Conservation (phyloP, 2,797 vertebrate genomes). For the Rhinogobio ventralis region DNA sequence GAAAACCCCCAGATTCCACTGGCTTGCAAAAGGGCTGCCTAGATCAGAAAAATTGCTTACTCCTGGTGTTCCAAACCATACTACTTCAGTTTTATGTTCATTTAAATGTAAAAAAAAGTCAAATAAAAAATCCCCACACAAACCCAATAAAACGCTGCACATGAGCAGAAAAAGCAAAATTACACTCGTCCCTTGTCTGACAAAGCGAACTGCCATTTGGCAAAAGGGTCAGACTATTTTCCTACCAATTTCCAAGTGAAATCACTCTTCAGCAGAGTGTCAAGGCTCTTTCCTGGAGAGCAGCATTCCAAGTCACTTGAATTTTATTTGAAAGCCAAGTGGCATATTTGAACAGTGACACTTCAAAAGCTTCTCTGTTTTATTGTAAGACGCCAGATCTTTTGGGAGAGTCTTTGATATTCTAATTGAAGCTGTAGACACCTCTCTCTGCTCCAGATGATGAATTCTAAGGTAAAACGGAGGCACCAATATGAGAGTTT, state of each 20-base stretch:
- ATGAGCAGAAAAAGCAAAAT: neutral
- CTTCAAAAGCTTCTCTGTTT: constrained; percentile 48
- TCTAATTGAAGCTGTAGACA: constrained; percentile 28
- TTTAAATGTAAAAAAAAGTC: too few relatives aligned
- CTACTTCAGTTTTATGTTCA: neutral
- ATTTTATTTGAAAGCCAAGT: constrained; percentile 39
- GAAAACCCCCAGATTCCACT: neutral
- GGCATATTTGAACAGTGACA: constrained; percentile 44
- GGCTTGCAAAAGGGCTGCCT: neutral
- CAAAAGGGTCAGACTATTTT: constrained; percentile 23
- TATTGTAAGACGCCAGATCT: constrained; percentile 39
- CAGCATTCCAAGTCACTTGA: constrained; percentile 31
- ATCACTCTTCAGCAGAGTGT: constrained; percentile 18
- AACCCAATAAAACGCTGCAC: neutral
- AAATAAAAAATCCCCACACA: neutral
- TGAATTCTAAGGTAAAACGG: constrained; percentile 28
- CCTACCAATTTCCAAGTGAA: constrained; percentile 30
- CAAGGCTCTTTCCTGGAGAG: constrained; percentile 36
- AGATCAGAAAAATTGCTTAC: neutral
- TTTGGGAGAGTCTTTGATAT: constrained; percentile 41
- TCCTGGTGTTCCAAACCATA: neutral
- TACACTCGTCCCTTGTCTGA: constrained; percentile 3
- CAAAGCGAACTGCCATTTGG: neutral
- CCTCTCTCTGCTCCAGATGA: constrained; percentile 11
- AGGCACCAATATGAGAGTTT: neutral